Conservation (phyloP, 2,888 invertebrate species). For the Cosmia trapezina region DNA sequence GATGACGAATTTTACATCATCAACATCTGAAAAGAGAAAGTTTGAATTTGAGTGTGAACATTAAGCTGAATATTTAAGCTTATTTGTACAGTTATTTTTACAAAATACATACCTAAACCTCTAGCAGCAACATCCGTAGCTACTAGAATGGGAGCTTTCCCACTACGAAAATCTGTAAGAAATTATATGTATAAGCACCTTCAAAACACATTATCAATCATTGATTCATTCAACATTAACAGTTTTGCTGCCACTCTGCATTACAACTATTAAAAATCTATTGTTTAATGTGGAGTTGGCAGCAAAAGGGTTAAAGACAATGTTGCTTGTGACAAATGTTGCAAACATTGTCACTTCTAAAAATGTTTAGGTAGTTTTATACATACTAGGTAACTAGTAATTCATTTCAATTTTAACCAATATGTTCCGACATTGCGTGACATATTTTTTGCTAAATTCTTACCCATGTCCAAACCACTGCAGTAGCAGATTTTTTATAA, state of each 20-base stretch:
- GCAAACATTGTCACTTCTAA: conserved; percentile 13
- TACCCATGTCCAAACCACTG: conserved; percentile 48
- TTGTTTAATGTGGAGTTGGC: no score
- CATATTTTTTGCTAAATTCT: conserved; percentile 30
- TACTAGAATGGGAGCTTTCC: conserved; percentile 96
- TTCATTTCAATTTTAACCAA: conserved; percentile 2
- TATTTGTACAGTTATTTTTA: not conserved
- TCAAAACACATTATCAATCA: conserved; percentile 30
- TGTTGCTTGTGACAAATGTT: conserved; percentile 20
- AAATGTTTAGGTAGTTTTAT: not conserved
- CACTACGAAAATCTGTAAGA: conserved; percentile 94
- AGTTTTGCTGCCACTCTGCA: no score
- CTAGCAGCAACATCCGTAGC: conserved; percentile 98
- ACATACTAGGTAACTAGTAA: conserved; percentile 20
- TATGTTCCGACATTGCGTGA: conserved; percentile 19
- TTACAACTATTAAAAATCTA: no score
- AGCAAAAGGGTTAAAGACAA: not conserved
- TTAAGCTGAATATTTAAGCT: not conserved
- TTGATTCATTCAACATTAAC: conserved; percentile 37
- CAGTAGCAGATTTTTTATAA: conserved; percentile 1
- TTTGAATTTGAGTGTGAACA: not conserved
- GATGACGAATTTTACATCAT: conserved; percentile 98
- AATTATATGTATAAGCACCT: conserved; percentile 62
- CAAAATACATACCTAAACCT: conserved; percentile 94
- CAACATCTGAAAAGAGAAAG: conserved; percentile 93